Percentiles rank a stretch among this genome's conserved stretches.
Evolutionary conservation across 2,888 invertebrate genomes (phyloP).

Genomic region (Synanthedon tipuliformis): DNA sequence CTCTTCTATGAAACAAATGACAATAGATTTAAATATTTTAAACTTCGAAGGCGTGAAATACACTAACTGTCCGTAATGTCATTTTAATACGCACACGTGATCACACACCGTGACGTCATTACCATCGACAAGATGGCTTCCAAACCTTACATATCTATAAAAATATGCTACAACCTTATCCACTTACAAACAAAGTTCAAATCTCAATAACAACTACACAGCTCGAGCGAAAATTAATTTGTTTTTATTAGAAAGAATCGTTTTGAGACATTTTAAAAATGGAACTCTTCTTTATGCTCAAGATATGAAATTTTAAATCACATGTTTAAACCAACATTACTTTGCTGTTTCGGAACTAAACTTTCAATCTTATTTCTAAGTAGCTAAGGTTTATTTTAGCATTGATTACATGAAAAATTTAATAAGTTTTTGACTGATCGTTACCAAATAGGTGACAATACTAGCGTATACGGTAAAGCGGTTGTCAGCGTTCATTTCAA

Average conservation of each 20-base stretch:
- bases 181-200: neutral
- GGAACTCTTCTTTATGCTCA: neutral
- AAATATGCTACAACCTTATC: neutral
- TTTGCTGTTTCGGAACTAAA: no score
- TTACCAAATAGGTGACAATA: slow-evolving; percentile 63
- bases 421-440: slow-evolving; percentile 27
- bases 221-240: neutral
- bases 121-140: slow-evolving; percentile 22
- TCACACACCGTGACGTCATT: slow-evolving; percentile 61
- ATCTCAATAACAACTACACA: no score
- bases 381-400: no score
- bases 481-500: slow-evolving; percentile 42
- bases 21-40: neutral
- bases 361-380: no score
- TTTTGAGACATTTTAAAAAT: neutral
- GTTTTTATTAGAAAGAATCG: neutral
- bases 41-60: slow-evolving; percentile 39
- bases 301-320: neutral
- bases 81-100: slow-evolving; percentile 52
- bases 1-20: neutral
- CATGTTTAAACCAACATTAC: neutral
- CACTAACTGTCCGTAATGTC: slow-evolving; percentile 59
- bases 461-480: slow-evolving; percentile 34
- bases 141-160: no score
- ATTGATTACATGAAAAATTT: no score